Percentiles rank a stretch among this genome's conserved stretches.
Conservation (phyloP, 2,888 invertebrate genomes). For the Ophioninae sp. region DNA sequence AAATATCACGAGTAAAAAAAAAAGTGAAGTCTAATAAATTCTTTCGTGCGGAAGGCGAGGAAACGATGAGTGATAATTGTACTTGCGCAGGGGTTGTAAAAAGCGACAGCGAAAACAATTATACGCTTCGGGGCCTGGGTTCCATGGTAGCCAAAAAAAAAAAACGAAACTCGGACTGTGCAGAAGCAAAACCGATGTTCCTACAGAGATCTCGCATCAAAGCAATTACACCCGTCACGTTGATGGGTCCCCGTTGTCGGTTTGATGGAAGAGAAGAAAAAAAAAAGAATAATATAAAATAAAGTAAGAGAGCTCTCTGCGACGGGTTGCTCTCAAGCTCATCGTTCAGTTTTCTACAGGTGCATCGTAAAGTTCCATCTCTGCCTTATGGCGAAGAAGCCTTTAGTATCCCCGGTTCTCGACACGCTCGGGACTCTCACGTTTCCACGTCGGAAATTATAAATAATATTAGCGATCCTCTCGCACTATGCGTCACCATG, state of each 20-base stretch:
- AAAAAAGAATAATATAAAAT: not conserved
- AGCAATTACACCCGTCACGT: conserved; percentile 50
- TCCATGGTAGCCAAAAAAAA: not conserved
- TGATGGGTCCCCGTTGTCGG: conserved; percentile 21
- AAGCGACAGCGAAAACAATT: conserved; percentile 1
- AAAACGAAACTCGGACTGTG: not conserved
- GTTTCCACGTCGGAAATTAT: conserved; percentile 62
- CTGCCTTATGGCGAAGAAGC: conserved; percentile 23
- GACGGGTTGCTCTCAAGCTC: conserved; percentile 6
- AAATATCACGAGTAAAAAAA: not conserved
- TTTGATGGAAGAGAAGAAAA: conserved; percentile 3
- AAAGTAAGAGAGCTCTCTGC: conserved; percentile 1
- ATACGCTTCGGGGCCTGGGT: not conserved
- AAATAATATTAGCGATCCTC: conserved; percentile 47
- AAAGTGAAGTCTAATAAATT: conserved; percentile 2
- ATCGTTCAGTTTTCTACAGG: conserved; percentile 43
- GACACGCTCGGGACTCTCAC: conserved; percentile 32
- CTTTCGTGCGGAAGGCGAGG: not conserved
- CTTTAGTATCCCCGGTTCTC: conserved; percentile 29
- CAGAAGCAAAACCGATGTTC: conserved; percentile 36
- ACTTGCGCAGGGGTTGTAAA: not conserved
- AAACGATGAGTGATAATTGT: not conserved
- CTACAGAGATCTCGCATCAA: conserved; percentile 42
- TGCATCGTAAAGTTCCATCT: conserved; percentile 56
- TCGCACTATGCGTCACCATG: conserved; percentile 42